A percentile compares a stretch with the other conserved stretches of the same genome.
Evolutionary conservation across 2,888 invertebrate genomes (phyloP).

Genomic region (Dicranocentrus wangi): DNA sequence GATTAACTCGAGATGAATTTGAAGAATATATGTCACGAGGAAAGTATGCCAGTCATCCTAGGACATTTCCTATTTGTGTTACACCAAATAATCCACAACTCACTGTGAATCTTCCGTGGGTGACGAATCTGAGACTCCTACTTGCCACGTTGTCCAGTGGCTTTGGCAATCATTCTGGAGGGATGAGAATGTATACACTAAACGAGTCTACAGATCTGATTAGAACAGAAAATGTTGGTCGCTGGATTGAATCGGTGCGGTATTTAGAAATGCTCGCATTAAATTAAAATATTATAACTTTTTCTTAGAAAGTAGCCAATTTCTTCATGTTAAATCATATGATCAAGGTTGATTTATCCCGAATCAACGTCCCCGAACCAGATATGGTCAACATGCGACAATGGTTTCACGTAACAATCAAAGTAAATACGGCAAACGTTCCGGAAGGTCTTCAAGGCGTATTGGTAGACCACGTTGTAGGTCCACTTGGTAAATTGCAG

Average conservation of each 20-base stretch:
- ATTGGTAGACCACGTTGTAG: background rate
- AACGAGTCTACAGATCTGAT: background rate
- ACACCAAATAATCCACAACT: background rate
- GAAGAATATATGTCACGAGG: too few species aligned
- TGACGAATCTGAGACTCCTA: too few species aligned
- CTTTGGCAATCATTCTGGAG: too few species aligned
- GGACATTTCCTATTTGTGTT: background rate
- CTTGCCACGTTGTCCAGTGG: too few species aligned
- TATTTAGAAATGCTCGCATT: too few species aligned
- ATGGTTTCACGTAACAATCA: background rate
- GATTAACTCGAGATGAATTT: too few species aligned
- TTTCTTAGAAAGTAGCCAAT: too few species aligned
- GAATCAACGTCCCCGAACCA: background rate
- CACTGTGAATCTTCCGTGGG: background rate
- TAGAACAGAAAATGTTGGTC: background rate
- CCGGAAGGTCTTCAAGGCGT: background rate
- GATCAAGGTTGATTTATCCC: background rate
- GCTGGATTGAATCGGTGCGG: background rate
- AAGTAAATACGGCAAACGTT: background rate
- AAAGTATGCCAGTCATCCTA: background rate
- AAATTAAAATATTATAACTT: too few species aligned
- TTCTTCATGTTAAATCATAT: too few species aligned
- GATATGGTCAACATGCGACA: background rate
- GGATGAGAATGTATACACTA: too few species aligned
- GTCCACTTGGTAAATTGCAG: conserved; percentile 11